Evolutionary conservation across 2,113 vertebrate genomes (phyloP).

Genomic region (Dendrocopos noguchii): DNA sequence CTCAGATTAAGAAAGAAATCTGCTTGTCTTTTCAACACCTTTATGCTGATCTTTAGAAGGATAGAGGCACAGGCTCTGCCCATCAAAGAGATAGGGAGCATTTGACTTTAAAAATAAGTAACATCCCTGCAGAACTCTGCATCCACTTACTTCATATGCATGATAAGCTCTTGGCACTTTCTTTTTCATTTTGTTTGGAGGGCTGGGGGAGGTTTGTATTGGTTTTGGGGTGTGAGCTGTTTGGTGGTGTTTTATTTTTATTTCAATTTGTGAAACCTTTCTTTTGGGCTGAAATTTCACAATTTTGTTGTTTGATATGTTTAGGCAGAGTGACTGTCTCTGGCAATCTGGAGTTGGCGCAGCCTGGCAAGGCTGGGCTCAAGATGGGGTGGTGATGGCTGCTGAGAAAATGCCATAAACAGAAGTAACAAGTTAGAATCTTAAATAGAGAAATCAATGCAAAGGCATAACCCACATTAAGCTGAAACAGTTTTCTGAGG

Average conservation of each 20-base stretch:
- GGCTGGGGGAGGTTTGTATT: background rate
- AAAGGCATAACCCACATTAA: background rate
- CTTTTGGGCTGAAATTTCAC: background rate
- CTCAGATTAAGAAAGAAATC: conserved; percentile 4
- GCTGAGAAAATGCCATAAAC: background rate
- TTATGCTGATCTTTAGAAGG: background rate
- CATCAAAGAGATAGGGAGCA: background rate
- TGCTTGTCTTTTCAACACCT: background rate
- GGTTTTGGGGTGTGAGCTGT: background rate
- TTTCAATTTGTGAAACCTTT: background rate
- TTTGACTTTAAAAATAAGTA: conserved; percentile 1
- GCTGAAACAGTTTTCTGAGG: background rate
- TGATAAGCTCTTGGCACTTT: background rate
- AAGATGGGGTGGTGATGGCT: background rate
- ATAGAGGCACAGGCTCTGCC: background rate
- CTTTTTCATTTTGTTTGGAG: background rate
- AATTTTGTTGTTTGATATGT: background rate
- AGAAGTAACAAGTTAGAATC: background rate
- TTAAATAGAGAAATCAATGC: accelerated
- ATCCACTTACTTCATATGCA: background rate
- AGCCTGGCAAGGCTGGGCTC: background rate
- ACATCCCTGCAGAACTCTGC: background rate
- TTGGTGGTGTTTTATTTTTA: background rate
- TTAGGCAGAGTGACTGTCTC: background rate
- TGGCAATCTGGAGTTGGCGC: background rate